phyloP scores from a whole-genome alignment of 2,797 vertebrate species.

The Acanthurus lineatus region DNA sequence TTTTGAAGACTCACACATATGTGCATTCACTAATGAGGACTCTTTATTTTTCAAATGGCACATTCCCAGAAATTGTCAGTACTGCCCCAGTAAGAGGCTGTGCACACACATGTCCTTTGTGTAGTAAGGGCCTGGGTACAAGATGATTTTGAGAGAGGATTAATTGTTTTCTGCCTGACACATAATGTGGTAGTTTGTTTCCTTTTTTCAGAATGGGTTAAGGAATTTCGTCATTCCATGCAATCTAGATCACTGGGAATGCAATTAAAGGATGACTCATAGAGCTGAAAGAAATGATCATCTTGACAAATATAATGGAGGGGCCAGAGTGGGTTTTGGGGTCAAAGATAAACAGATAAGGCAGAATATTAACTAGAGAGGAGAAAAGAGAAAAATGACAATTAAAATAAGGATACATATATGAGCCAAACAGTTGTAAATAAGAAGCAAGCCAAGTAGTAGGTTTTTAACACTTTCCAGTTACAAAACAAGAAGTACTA shows the following conservation, averaged over 20 bases:
- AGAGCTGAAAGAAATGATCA: constrained; percentile 10
- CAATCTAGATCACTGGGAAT: constrained; percentile 38
- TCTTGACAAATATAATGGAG: constrained; percentile 7
- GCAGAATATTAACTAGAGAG: constrained; percentile 20
- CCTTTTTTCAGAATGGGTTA: constrained; percentile 40
- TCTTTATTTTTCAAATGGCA: constrained; percentile 27
- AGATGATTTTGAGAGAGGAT: constrained; percentile 49
- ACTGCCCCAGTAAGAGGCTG: constrained; percentile 14
- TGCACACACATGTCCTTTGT: constrained; percentile 58
- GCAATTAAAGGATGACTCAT: constrained; percentile 42
- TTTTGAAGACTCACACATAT: constrained; percentile 14
- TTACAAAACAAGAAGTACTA: not conserved
- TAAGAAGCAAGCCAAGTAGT: not conserved
- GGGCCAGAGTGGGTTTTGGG: constrained; percentile 1
- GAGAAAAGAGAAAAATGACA: constrained; percentile 1
- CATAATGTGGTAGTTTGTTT: constrained; percentile 76
- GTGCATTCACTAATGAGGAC: constrained; percentile 30
- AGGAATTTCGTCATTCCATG: constrained; percentile 53
- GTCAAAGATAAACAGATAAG: constrained; percentile 13
- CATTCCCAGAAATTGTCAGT: constrained; percentile 49
- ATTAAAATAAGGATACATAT: not conserved
- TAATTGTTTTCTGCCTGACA: constrained; percentile 66
- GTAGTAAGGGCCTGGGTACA: constrained; percentile 29
- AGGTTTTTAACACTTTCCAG: constrained; percentile 4
- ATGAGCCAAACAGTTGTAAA: not conserved